Conservation (phyloP, 2,888 invertebrate species). For the Lasioglossum malachurum region DNA sequence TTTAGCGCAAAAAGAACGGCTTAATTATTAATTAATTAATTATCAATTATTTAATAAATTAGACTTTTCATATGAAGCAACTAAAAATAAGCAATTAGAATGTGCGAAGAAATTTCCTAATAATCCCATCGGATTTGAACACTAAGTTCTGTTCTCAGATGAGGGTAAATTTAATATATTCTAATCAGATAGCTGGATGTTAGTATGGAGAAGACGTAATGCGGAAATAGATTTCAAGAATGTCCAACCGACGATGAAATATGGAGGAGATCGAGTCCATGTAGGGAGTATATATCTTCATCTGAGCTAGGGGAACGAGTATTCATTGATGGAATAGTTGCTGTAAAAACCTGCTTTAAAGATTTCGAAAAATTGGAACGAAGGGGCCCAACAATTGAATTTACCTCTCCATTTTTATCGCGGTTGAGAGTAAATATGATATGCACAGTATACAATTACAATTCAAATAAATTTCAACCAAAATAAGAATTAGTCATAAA, state of each 20-base stretch:
- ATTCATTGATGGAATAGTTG: background rate
- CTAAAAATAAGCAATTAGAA: background rate
- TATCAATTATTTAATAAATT: no score
- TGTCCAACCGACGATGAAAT: slow-evolving; percentile 9
- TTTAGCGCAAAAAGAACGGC: background rate
- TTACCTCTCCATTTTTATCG: background rate
- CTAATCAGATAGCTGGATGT: background rate
- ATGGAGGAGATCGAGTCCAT: background rate
- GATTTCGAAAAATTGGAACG: background rate
- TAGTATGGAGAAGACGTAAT: background rate
- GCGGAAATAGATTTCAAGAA: slow-evolving; percentile 8
- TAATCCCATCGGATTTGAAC: background rate
- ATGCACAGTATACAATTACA: no score
- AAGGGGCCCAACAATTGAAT: background rate
- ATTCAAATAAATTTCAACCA: no score
- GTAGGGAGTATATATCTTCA: background rate
- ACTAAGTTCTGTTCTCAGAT: background rate
- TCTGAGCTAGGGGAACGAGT: background rate
- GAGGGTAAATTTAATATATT: background rate
- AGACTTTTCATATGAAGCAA: background rate
- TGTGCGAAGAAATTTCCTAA: background rate
- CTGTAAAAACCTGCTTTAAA: background rate
- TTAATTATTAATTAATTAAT: no score
- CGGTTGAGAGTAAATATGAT: background rate
- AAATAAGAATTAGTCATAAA: no score